Base-by-base conservation (phyloP, 1,140 invertebrate genomes). In the Varroa destructor region DNA sequence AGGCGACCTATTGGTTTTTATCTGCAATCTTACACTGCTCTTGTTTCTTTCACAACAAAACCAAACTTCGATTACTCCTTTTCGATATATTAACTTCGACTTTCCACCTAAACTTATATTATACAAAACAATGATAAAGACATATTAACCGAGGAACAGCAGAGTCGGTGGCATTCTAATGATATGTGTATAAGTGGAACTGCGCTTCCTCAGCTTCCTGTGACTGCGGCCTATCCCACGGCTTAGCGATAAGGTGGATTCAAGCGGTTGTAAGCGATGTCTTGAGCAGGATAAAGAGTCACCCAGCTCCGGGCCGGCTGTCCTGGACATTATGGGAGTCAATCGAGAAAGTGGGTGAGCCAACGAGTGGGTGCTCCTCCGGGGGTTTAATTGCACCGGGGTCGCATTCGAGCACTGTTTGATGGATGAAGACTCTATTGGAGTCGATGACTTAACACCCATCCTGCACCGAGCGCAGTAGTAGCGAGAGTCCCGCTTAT, bases 361-460 rank as follows among this genome's bases (percentile, higher is more conserved):
- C 57, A 58, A 58, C 25, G 3, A 12, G 6, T 58, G 57, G 36
- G 46, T 51, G 46, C 46, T 51, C 46, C 46, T 51, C 3, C 61
- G 46, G 40, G n/a, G 40, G 40, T 12, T 4, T 5, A 12, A 37
- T 12, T 67, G 46, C 46, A 67, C 40, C 61, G 40, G 61, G 12
- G 14, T 67, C 12, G 14, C 12, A 37, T 12, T 67, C 12, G 12
- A 40, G 61, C 37, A 14, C 61, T 51, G 46, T 67, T 67, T 67
- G 61, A 67, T 67, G 61, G 61, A 67, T 67, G 61, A 67, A 67
- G 40, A 43, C 61, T 40, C 61, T 12, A 67, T 67, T 67, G 61
- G 61, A 67, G 61, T 67, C 61, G 61, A 67, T 67, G 61, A 67
- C 12, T 67, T 67, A 67, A 67, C 61, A 12, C 61, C 61, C 61